Evolutionary conservation across 2,797 vertebrate species (phyloP).

Genomic region (Hypotaenidia okinawae): DNA sequence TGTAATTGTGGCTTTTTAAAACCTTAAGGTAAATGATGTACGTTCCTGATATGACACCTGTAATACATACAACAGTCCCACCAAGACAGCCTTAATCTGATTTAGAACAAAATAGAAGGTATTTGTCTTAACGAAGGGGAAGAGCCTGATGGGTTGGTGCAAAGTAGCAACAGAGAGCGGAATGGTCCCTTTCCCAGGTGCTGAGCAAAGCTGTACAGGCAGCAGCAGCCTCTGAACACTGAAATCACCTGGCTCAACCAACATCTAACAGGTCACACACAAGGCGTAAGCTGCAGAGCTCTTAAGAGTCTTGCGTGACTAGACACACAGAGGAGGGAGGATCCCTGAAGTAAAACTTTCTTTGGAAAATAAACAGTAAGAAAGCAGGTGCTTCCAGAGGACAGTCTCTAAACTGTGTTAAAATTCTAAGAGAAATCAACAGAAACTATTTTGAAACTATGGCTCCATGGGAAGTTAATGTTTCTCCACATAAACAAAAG

Average conservation of each 20-base stretch:
- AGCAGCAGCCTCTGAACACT: not conserved
- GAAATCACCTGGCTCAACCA: not conserved
- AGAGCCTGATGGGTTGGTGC: not conserved
- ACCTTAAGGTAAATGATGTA: not conserved
- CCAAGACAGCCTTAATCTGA: not conserved
- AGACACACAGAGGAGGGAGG: not conserved
- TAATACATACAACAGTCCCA: not conserved
- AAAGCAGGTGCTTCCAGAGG: not conserved
- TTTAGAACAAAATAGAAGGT: not conserved
- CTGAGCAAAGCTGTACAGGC: not conserved
- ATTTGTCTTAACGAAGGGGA: not conserved
- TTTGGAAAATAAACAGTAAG: not conserved
- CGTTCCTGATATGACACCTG: not conserved
- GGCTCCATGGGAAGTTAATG: not conserved
- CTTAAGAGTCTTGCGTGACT: not conserved
- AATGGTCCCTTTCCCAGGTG: not conserved
- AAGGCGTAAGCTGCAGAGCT: not conserved
- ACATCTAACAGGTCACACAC: not conserved
- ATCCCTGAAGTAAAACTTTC: not conserved
- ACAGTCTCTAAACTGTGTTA: not conserved
- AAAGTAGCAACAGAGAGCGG: not conserved
- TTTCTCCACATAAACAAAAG: not conserved
- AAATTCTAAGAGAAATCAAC: not conserved
- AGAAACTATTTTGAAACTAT: not conserved
- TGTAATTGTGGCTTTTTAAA: not conserved